phyloP scores from a whole-genome alignment of 2,113 vertebrate species.

The Pachyramphus minor region DNA sequence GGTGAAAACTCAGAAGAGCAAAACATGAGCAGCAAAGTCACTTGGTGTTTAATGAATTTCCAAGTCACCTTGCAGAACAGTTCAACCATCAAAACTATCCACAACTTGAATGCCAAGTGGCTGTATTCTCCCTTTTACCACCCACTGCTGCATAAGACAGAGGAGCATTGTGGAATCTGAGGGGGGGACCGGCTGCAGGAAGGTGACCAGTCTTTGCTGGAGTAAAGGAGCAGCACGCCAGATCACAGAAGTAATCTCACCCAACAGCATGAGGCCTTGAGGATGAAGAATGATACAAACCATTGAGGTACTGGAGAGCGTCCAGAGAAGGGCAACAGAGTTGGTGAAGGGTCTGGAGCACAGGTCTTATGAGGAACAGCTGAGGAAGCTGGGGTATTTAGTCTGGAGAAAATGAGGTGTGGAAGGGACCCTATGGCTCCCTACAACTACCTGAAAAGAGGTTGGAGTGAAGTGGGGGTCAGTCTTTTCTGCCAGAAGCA shows the following conservation, averaged over 20 bases:
- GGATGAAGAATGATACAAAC: background rate
- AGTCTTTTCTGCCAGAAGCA: background rate
- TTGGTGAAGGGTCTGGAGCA: background rate
- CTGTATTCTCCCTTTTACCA: background rate
- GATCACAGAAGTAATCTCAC: background rate
- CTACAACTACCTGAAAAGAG: background rate
- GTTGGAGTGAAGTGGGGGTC: background rate
- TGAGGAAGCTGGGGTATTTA: background rate
- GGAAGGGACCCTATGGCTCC: background rate
- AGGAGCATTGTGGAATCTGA: background rate
- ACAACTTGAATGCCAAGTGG: background rate
- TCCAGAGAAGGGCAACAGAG: background rate
- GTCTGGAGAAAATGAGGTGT: background rate
- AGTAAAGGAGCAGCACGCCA: background rate
- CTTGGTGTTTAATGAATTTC: conserved; percentile 9
- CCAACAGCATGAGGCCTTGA: background rate
- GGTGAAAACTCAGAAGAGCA: background rate
- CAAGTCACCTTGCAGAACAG: background rate
- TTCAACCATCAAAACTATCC: background rate
- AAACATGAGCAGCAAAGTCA: background rate
- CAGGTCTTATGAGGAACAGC: background rate
- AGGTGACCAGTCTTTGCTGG: background rate
- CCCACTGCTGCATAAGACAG: background rate
- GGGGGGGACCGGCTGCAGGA: background rate
- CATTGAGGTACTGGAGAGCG: background rate